Conservation (phyloP, 2,797 vertebrate species). For the Anisognathus igniventris region DNA sequence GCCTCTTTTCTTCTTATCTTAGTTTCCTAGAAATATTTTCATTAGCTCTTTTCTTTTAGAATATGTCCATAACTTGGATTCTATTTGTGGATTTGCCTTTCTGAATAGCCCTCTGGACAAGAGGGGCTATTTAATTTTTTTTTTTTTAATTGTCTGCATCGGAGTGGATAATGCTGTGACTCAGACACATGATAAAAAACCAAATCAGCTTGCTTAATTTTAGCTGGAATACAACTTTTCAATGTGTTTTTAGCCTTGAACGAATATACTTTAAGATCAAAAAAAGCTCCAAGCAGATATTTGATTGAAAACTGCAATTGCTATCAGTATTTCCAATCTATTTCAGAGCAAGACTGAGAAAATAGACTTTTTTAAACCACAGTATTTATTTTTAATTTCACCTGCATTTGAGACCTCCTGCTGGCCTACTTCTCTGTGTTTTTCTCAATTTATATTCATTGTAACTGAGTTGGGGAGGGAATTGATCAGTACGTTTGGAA, state of each 20-base stretch:
- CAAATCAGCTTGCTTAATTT: background rate
- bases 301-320: background rate
- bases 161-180: background rate
- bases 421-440: background rate
- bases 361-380: background rate
- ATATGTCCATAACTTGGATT: background rate
- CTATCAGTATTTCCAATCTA: background rate
- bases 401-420: background rate
- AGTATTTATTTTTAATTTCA: conserved; percentile 46
- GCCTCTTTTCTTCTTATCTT: background rate
- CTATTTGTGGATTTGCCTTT: background rate
- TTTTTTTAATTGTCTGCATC: background rate
- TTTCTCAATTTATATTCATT: conserved; percentile 18
- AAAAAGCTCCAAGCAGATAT: background rate
- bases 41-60: background rate
- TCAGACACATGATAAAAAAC: background rate
- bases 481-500: background rate
- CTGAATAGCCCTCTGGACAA: background rate
- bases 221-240: background rate
- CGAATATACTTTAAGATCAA: background rate
- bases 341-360: background rate
- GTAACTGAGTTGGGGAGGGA: background rate
- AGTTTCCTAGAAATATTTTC: background rate
- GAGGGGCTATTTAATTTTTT: background rate
- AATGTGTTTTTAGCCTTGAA: background rate